Evolutionary conservation across 2,888 invertebrate genomes (phyloP).

Genomic region (Villa cingulata): DNA sequence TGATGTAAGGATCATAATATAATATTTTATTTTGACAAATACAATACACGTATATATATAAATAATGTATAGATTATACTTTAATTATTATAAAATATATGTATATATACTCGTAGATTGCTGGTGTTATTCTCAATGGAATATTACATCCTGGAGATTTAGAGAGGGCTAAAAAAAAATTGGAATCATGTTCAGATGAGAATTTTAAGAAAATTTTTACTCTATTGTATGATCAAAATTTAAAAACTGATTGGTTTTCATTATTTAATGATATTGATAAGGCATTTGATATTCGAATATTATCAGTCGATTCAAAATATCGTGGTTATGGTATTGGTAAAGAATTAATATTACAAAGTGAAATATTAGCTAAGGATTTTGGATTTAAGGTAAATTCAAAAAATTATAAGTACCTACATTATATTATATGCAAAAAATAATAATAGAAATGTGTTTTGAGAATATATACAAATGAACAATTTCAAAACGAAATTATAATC

Average conservation of each 20-base stretch:
- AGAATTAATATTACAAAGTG: conserved; percentile 52
- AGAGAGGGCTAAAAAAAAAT: conserved; percentile 52
- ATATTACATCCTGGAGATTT: conserved; percentile 57
- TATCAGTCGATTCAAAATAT: conserved; percentile 54
- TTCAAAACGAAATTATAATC: no score
- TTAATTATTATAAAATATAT: neutral
- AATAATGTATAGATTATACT: neutral
- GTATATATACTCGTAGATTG: conserved; percentile 54
- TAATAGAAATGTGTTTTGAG: no score
- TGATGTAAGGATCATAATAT: no score
- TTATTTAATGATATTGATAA: conserved; percentile 50
- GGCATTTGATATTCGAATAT: conserved; percentile 65
- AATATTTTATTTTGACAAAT: neutral
- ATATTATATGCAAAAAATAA: neutral
- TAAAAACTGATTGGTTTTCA: conserved; percentile 52
- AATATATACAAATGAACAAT: no score
- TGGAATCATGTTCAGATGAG: conserved; percentile 47
- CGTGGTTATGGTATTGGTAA: conserved; percentile 64
- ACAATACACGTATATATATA: neutral
- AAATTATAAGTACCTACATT: neutral
- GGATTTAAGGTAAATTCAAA: conserved; percentile 50
- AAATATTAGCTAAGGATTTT: conserved; percentile 48
- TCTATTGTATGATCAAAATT: conserved; percentile 56
- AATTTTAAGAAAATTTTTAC: conserved; percentile 68
- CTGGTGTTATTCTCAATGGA: conserved; percentile 68